Evolutionary conservation across 2,797 vertebrate species (phyloP).

Genomic region (Peromyscus attwateri): DNA sequence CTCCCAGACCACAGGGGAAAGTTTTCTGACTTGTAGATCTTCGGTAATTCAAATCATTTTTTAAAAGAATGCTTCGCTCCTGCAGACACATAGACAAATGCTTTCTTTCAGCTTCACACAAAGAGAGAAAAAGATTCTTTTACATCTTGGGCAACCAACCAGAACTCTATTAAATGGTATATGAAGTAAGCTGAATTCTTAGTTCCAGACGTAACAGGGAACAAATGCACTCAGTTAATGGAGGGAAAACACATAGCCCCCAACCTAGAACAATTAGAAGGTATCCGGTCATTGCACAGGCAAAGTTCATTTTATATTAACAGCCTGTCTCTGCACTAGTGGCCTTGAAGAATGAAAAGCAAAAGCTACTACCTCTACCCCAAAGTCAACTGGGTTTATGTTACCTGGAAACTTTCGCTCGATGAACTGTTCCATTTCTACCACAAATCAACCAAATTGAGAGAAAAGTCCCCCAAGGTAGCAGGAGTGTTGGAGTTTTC

Average conservation of each 20-base stretch:
- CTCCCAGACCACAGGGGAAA: slow-evolving; percentile 70
- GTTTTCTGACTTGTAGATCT: slow-evolving; percentile 73
- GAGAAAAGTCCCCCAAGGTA: background rate
- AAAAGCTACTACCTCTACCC: background rate
- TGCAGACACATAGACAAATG: slow-evolving; percentile 74
- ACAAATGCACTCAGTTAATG: slow-evolving; percentile 1
- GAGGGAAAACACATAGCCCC: background rate
- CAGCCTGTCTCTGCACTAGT: slow-evolving; percentile 5
- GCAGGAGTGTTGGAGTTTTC: background rate
- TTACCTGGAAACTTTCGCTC: background rate
- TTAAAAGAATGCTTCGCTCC: slow-evolving; percentile 77
- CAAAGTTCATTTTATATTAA: slow-evolving; percentile 21
- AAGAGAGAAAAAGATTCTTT: slow-evolving; percentile 33
- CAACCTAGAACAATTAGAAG: slow-evolving; percentile 7
- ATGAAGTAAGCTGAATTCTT: slow-evolving; percentile 20
- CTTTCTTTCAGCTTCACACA: slow-evolving; percentile 77
- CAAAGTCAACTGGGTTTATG: slow-evolving; percentile 10
- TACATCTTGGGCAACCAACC: slow-evolving; percentile 5
- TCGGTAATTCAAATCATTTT: slow-evolving; percentile 80
- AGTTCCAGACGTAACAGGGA: slow-evolving; percentile 15
- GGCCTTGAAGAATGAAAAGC: slow-evolving; percentile 4
- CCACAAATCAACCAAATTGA: slow-evolving; percentile 30
- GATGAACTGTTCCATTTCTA: background rate
- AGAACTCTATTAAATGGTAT: slow-evolving; percentile 34
- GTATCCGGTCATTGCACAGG: background rate